Evolutionary conservation across 1,140 invertebrate species (phyloP).

Genomic region (Drosophila elegans): DNA sequence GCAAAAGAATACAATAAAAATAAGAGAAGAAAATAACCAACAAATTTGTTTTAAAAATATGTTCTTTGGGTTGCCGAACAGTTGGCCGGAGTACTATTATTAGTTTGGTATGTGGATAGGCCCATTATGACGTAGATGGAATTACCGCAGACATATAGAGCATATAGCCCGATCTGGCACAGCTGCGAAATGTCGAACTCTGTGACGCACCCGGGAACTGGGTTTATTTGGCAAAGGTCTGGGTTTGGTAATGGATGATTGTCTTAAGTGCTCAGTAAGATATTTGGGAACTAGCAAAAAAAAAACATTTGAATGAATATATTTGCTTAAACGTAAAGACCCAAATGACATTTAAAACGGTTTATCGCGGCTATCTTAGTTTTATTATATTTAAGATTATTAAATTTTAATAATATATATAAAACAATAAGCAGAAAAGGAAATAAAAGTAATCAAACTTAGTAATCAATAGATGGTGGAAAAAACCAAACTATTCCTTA

Average conservation of each 20-base stretch:
- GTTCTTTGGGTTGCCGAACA: slow-evolving; percentile 24
- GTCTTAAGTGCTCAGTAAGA: not conserved
- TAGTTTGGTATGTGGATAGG: slow-evolving; percentile 27
- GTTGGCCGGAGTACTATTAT: slow-evolving; percentile 26
- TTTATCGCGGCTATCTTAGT: no score
- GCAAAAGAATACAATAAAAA: slow-evolving; percentile 38
- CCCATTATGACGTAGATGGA: slow-evolving; percentile 61
- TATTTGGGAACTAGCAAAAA: not conserved
- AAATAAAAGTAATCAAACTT: no score
- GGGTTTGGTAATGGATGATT: not conserved
- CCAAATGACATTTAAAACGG: no score
- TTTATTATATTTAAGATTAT: no score
- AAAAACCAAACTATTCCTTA: no score
- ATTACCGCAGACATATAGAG: slow-evolving; percentile 31
- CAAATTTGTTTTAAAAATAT: slow-evolving; percentile 28
- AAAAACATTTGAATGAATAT: no score
- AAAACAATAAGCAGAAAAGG: no score
- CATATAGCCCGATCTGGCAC: slow-evolving; percentile 36
- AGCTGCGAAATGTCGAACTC: slow-evolving; percentile 45
- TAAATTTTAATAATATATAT: no score
- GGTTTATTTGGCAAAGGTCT: slow-evolving; percentile 24
- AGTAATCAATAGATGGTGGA: no score
- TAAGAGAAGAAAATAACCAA: slow-evolving; percentile 16
- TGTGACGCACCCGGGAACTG: slow-evolving; percentile 56
- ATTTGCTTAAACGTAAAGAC: no score